Evolutionary conservation across 2,113 vertebrate genomes (phyloP).

Genomic region (Chloebia gouldiae): DNA sequence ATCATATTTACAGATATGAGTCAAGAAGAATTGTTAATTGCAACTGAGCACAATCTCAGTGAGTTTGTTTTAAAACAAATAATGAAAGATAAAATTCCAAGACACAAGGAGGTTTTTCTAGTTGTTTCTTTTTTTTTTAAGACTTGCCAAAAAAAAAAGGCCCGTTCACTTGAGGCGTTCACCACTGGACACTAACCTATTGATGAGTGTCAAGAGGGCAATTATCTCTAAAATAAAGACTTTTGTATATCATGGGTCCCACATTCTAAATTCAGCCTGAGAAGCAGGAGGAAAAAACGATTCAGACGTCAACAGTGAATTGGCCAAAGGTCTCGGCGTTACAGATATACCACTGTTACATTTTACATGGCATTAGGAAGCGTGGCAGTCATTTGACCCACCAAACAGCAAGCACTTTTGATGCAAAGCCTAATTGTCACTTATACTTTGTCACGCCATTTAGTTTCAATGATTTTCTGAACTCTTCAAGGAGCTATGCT

Average conservation of each 20-base stretch:
- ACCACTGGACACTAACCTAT: constrained; percentile 49
- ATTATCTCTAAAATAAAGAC: constrained; percentile 64
- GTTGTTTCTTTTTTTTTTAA: neutral
- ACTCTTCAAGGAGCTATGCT: constrained; percentile 45
- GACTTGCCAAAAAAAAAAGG: neutral
- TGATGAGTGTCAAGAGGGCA: constrained; percentile 54
- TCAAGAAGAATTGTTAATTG: neutral
- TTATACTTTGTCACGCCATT: constrained; percentile 65
- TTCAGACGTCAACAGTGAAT: constrained; percentile 47
- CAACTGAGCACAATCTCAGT: neutral
- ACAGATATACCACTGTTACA: constrained; percentile 67
- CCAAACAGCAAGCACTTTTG: constrained; percentile 67
- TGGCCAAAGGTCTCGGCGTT: constrained; percentile 27
- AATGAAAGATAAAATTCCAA: constrained; percentile 5
- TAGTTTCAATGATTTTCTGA: constrained; percentile 62
- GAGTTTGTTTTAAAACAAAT: neutral
- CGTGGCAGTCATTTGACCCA: constrained; percentile 74
- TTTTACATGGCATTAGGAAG: constrained; percentile 59
- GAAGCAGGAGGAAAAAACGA: constrained; percentile 44
- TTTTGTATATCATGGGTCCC: constrained; percentile 55
- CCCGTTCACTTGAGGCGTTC: neutral
- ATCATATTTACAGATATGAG: neutral
- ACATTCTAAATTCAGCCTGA: constrained; percentile 60
- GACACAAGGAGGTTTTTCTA: neutral
- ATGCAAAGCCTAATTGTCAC: constrained; percentile 67